Evolutionary conservation across 2,797 vertebrate genomes (phyloP), one percentile per base, ranked within the genome.

Genomic region (Luscinia megarhynchos): DNA sequence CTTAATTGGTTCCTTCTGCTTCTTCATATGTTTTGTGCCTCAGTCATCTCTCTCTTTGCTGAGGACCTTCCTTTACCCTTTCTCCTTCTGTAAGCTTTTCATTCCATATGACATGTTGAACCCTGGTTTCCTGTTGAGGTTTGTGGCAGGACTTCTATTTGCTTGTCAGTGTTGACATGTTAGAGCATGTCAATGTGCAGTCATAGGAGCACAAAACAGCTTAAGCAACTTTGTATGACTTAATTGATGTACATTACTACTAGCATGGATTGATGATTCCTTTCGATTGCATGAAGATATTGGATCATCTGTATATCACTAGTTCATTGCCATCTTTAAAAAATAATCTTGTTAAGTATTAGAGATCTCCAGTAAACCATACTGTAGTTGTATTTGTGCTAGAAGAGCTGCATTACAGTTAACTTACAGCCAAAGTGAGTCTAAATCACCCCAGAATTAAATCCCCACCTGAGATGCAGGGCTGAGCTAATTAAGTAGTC

Each of bases 21-120:
- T n/a, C 64, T 93, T 93, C 57, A 21, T 93, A 87, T 95, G 64
- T 54, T 50, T 87, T 83, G 50, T 83, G 50, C 67, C 48, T 93
- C 4, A 0, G 29, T 83, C 61, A 68, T 83, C 29, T 77, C 15
- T 12, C 12, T 50, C 27, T 80, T 90, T 74, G 23, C 53, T 63
- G 57, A 23, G 38, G 45, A 38, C 17, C 10, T 69, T 84, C 18
- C 32, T 73, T 75, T 86, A 64, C 58, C 50, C 46, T 81, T 84
- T 90, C 24, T 87, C 64, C 36, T 90, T 83, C 69, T 62, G 17
- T 54, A 6, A 32, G 21, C 24, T 92, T 74, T 68, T 75, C 20
- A 16, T 34, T 82, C 43, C n/a, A 2, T 62, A 7, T 53, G n/a
- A 48, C 1, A 1, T 38, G 21, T 53, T 84, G 80, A 88, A n/a